These are phyloP conservation scores for Sceloporus undulatus DNA, from an alignment of 2,113 vertebrate species.

Conservation along the genomic window DNA sequence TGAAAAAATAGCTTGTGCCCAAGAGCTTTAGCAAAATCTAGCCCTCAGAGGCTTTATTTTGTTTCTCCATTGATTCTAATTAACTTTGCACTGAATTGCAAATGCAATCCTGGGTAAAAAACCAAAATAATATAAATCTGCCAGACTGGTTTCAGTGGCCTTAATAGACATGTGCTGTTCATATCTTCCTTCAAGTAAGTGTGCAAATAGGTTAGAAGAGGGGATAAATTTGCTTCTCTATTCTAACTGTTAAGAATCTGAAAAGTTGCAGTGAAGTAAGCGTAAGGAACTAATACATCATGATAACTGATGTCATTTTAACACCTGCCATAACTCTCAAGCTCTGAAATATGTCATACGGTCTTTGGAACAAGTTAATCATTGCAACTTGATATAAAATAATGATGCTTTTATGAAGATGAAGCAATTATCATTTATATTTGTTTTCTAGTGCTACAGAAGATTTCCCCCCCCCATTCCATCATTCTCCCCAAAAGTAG, in stretches of 20 bases:
- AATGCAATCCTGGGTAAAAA: slow-evolving; percentile 16
- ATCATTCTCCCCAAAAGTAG: background rate
- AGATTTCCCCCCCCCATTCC: background rate
- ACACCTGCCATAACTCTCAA: background rate
- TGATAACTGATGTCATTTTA: slow-evolving; percentile 23
- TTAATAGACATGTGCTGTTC: slow-evolving; percentile 29
- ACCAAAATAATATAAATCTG: background rate
- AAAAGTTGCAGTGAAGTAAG: slow-evolving; percentile 13
- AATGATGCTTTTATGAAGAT: slow-evolving; percentile 18
- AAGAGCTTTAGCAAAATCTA: slow-evolving; percentile 30
- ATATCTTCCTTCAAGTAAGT: slow-evolving; percentile 29
- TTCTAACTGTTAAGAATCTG: slow-evolving; percentile 14
- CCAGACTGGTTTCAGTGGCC: background rate
- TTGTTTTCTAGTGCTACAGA: background rate
- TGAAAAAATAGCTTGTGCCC: background rate
- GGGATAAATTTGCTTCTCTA: background rate
- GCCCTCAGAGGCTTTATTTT: slow-evolving; percentile 22
- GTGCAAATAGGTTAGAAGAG: slow-evolving; percentile 20
- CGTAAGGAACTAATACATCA: slow-evolving; percentile 23
- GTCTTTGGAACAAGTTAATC: background rate
- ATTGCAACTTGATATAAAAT: slow-evolving; percentile 16
- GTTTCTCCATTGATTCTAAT: slow-evolving; percentile 43
- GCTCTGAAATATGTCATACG: background rate
- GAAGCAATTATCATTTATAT: background rate
- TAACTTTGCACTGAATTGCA: slow-evolving; percentile 52